Evolutionary conservation across 1,140 invertebrate species (phyloP), one percentile per base, ranked within the genome.

Genomic region (Doryteuthis pealeii): DNA sequence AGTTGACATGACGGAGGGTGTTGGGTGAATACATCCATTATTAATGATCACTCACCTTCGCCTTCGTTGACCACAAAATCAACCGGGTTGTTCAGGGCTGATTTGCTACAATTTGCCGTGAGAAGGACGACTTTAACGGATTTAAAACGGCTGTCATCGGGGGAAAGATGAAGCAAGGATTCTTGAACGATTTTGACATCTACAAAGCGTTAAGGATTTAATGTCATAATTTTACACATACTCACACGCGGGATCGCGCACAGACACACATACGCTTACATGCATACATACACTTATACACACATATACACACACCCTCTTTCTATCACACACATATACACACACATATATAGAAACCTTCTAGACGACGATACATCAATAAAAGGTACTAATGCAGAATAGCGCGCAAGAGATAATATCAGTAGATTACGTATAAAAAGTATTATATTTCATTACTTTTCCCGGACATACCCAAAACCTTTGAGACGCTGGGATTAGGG

Each of bases 41-140:
- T n/a, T n/a, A n/a, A n/a, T n/a, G n/a, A n/a, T n/a, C 5, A 58
- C 54, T 18, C 73, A 86, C 85, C 83, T 84, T 86, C 84, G 28
- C 85, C 85, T 69, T 86, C 85, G 35, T 77, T 85, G 74, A 86
- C 80, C 35, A 86, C 79, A 74, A 85, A 86, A 70, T 83, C 80
- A n/a, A 85, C 80, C 30, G 84, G 82, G 67, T 82, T 85, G 31
- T 77, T 80, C 33, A 86, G 74, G 15, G 79, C 85, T 5, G 81
- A 84, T 49, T 84, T 82, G 71, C 80, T 85, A 71, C 85, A 86
- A 31, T 83, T 74, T 3, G 84, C 83, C 26, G 81, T 81, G 14
- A 86, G 66, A 28, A 86, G 71, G 28, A 84, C 79, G 2, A 83
- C 81, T 35, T 79, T 79, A n/a, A 82, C 79, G 66, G 78, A 73